Conservation (phyloP, 2,888 invertebrate genomes). For the Sesia bembeciformis region DNA sequence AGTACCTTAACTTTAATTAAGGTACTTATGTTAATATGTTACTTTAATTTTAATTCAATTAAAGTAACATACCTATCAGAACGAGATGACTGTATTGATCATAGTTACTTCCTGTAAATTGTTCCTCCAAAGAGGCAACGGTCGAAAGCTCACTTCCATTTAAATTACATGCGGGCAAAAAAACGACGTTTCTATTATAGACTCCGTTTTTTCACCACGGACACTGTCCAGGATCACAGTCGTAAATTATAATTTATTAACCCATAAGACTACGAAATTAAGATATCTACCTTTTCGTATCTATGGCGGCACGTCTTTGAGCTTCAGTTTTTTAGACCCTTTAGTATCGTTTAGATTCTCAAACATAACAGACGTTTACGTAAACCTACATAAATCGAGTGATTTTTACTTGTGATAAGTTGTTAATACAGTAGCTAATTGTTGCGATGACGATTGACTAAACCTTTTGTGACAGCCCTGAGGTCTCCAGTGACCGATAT, state of each 20-base stretch:
- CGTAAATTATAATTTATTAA: conserved; percentile 71
- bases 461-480: neutral
- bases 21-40: too few relatives aligned
- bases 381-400: neutral
- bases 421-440: too few relatives aligned
- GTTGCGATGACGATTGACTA: neutral
- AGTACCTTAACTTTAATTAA: too few relatives aligned
- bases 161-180: conserved; percentile 53
- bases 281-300: conserved; percentile 57
- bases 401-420: too few relatives aligned
- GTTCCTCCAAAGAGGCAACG: conserved; percentile 9
- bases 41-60: neutral
- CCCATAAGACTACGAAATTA: conserved; percentile 55
- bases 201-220: conserved; percentile 50
- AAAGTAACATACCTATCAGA: conserved; percentile 20
- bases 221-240: conserved; percentile 47
- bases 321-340: conserved; percentile 22
- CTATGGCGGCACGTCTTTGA: conserved; percentile 57
- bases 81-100: conserved; percentile 39
- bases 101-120: conserved; percentile 19
- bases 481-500: neutral
- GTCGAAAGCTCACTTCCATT: conserved; percentile 43
- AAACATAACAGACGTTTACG: conserved; percentile 40
- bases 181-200: conserved; percentile 68
- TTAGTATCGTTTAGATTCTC: conserved; percentile 44